These are phyloP conservation scores for Coleophora flavipennella DNA, from an alignment of 2,888 invertebrate genomes.

Conservation along the genomic window DNA sequence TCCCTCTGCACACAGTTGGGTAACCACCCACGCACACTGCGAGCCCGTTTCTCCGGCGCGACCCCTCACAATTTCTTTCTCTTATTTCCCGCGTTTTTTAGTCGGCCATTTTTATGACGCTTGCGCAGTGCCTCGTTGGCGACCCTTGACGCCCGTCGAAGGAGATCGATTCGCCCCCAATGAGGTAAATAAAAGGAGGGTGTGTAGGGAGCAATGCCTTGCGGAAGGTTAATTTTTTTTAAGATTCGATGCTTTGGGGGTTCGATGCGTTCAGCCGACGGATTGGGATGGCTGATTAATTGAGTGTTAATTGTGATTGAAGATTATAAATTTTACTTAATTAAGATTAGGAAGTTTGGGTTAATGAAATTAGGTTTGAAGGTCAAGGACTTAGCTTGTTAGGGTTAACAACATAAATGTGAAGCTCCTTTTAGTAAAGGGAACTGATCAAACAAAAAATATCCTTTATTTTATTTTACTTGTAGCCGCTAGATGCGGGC, in stretches of 20 bases:
- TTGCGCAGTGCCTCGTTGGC: slow-evolving; percentile 35
- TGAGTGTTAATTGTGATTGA: no score
- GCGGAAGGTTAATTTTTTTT: slow-evolving; percentile 28
- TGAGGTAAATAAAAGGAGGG: slow-evolving; percentile 47
- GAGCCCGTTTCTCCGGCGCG: slow-evolving; percentile 12
- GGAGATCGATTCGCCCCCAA: slow-evolving; percentile 57
- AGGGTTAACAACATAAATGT: no score
- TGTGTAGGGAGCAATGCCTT: slow-evolving; percentile 24
- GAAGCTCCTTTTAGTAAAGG: no score
- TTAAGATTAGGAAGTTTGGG: no score
- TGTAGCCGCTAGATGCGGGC: no score
- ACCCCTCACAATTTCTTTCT: slow-evolving; percentile 55
- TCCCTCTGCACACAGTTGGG: not conserved
- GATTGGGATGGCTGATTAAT: no score
- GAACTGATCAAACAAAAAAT: no score
- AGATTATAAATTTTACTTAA: no score
- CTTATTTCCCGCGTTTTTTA: slow-evolving; percentile 66
- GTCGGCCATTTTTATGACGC: slow-evolving; percentile 64
- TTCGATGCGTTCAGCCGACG: no score
- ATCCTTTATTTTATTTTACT: no score
- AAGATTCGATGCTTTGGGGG: slow-evolving; percentile 1
- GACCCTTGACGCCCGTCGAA: slow-evolving; percentile 19
- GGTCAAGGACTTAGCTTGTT: no score
- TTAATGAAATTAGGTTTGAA: no score
- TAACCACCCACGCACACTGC: slow-evolving; percentile 1